Conservation (phyloP, 2,888 invertebrate species). For the Habroteleia sp. region DNA sequence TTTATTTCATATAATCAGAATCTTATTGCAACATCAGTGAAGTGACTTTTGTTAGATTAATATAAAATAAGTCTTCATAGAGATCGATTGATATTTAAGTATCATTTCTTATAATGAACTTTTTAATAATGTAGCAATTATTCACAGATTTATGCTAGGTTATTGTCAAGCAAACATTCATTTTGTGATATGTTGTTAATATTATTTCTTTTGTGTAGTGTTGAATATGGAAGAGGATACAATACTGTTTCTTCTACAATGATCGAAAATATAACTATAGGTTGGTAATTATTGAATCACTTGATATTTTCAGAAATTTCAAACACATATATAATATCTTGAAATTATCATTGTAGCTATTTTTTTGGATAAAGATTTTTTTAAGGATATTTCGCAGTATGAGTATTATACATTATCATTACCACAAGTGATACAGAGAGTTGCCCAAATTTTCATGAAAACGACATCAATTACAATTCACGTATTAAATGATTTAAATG, state of each 20-base stretch:
- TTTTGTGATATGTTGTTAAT: conserved; percentile 42
- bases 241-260: conserved; percentile 88
- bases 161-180: conserved; percentile 42
- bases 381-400: conserved; percentile 83
- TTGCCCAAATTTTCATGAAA: conserved; percentile 85
- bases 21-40: too few relatives aligned
- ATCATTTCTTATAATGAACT: conserved; percentile 69
- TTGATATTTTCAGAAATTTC: too few relatives aligned
- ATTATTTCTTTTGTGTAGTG: conserved; percentile 62
- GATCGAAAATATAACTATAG: conserved; percentile 88
- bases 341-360: too few relatives aligned
- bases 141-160: conserved; percentile 42
- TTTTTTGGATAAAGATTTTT: conserved; percentile 86
- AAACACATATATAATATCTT: too few relatives aligned
- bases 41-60: too few relatives aligned
- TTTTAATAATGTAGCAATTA: conserved; percentile 69
- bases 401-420: conserved; percentile 83
- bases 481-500: conserved; percentile 86
- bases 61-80: too few relatives aligned
- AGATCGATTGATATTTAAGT: too few relatives aligned
- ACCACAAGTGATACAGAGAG: conserved; percentile 85
- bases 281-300: too few relatives aligned
- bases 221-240: conserved; percentile 65
- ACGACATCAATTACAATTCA: conserved; percentile 87
- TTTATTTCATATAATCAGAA: not conserved